Evolutionary conservation across 2,797 vertebrate genomes (phyloP).

Genomic region (Gymnothorax reevesii): DNA sequence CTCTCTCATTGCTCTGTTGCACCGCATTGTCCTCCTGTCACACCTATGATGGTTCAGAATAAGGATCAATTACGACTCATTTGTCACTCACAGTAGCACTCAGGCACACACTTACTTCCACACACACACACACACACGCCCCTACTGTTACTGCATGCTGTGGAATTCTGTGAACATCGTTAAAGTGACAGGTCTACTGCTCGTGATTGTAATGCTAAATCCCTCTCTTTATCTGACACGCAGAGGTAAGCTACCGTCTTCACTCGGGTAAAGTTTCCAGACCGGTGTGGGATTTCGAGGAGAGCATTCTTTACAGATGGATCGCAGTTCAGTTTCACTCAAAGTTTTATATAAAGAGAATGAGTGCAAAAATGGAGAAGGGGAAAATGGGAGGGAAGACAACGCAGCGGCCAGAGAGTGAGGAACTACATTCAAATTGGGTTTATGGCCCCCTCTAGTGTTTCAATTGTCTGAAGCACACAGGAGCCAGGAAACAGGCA

Average conservation of each 20-base stretch:
- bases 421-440: neutral
- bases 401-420: neutral
- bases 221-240: neutral
- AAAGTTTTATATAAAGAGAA: neutral
- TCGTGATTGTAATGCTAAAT: neutral
- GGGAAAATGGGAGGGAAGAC: neutral
- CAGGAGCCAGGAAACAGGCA: neutral
- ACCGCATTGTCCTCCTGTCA: slow-evolving; percentile 38
- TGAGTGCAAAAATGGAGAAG: neutral
- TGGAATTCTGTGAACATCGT: neutral
- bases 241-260: neutral
- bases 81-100: slow-evolving; percentile 27
- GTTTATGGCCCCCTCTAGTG: slow-evolving; percentile 27
- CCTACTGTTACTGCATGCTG: neutral
- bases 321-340: neutral
- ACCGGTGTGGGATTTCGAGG: slow-evolving; percentile 7
- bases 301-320: neutral
- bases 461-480: neutral
- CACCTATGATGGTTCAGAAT: slow-evolving; percentile 27
- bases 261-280: neutral
- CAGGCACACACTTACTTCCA: neutral
- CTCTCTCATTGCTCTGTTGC: slow-evolving; percentile 13
- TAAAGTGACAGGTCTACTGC: neutral
- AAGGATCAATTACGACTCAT: slow-evolving; percentile 38
- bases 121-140: neutral